These are phyloP conservation scores for Mustela nigripes DNA, from an alignment of 2,113 vertebrate species.

Conservation along the genomic window DNA sequence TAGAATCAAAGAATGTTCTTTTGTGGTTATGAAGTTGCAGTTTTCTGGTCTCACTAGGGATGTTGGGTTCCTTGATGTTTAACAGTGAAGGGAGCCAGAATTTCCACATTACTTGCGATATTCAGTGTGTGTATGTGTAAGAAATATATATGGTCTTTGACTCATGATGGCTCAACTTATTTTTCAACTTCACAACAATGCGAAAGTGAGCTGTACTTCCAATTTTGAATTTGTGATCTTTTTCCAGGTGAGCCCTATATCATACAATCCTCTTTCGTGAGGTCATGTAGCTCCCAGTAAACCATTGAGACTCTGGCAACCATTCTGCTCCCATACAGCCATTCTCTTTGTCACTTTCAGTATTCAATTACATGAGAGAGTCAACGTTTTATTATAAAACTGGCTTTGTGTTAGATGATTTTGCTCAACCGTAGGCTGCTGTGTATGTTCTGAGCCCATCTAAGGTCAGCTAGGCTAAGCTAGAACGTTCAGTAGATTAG, in stretches of 20 bases:
- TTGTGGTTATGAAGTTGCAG: slow-evolving; percentile 26
- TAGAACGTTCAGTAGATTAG: neutral
- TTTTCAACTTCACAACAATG: neutral
- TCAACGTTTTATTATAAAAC: neutral
- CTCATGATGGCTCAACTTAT: neutral
- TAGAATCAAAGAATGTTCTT: slow-evolving; percentile 30
- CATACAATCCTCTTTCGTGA: neutral
- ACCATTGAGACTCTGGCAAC: neutral
- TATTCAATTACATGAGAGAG: neutral
- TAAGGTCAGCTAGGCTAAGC: neutral
- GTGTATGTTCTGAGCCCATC: neutral
- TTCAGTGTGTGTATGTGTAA: slow-evolving; percentile 1
- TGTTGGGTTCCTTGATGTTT: slow-evolving; percentile 55
- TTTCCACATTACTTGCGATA: slow-evolving; percentile 56
- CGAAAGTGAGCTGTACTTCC: neutral
- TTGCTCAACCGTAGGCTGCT: neutral
- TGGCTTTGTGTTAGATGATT: neutral
- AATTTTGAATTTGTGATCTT: neutral
- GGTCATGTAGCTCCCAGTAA: neutral
- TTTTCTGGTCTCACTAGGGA: slow-evolving; percentile 56
- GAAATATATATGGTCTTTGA: slow-evolving; percentile 24
- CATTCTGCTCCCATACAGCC: neutral
- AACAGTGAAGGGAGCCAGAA: slow-evolving; percentile 47
- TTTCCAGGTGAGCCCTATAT: neutral
- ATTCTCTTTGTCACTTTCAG: neutral